Base-by-base conservation (phyloP, 2,797 vertebrate genomes). In the Lacerta bilineata region DNA sequence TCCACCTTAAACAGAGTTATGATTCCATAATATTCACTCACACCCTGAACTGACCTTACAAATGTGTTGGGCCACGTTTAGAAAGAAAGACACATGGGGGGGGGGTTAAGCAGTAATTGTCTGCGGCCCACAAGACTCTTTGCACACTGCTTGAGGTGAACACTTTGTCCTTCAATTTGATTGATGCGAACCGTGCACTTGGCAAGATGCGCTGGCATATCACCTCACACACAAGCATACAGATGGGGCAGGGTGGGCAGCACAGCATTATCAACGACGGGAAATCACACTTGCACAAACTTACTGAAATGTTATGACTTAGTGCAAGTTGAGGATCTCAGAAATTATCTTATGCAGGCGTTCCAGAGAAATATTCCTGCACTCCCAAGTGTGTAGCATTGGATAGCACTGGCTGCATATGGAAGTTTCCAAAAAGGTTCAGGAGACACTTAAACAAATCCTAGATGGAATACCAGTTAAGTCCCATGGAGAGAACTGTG, bases 141-240 rank as follows among this genome's bases (percentile, higher is more conserved):
- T 61, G 25, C 36, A 33, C 76, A 39, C 8, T 69, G 61, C 41
- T 86, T 76, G 27, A 59, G 41, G 50, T 18, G 76, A 85, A 76
- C 68, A 89, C n/a, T 81, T 50, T 81, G 41, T 9, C 59, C 27
- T 86, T 72, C 55, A 69, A 76, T 10, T 27, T 61, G 43, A 77
- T 4, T 46, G 77, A 39, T 82, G 43, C 36, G 8, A 66, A 76
- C 59, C 11, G 43, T 27, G 43, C 6, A 74, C 76, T 68, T 81
- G 41, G 20, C 36, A 85, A 43, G 61, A 55, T 55, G 18, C 13
- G 27, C 61, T 29, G 10, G 36, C 25, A 66, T 10, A 59, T 7
- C 36, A 39, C 68, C 36, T 39, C 50, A 55, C 27, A 41, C 39
- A 68, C 11, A 20, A 25, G 20, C 23, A 33, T 50, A 5, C 9